phyloP scores from a whole-genome alignment of 2,113 vertebrate genomes.

The Zapornia atra region DNA sequence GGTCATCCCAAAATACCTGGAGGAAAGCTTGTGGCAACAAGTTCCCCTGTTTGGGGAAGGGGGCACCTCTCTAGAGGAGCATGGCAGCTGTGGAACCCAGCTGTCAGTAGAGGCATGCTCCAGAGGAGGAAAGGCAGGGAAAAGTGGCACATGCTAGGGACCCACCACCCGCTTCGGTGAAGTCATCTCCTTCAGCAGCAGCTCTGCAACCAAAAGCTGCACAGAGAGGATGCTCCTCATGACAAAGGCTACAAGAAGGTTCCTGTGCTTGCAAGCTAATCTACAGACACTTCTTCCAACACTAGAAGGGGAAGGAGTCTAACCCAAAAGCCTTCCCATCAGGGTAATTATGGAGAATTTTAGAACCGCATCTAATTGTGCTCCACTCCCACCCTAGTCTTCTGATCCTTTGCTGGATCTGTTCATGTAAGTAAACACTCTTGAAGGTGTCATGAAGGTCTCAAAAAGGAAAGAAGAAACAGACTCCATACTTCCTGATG shows the following conservation, averaged over 20 bases:
- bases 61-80: neutral
- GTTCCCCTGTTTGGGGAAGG: neutral
- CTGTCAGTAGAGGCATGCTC: neutral
- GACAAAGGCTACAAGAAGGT: neutral
- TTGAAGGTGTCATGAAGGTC: neutral
- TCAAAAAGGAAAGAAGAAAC: neutral
- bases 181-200: neutral
- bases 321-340: neutral
- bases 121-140: neutral
- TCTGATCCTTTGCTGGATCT: neutral
- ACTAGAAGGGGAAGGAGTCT: neutral
- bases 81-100: neutral
- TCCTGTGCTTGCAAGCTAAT: neutral
- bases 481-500: neutral
- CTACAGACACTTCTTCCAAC: neutral
- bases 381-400: neutral
- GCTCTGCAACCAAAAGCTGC: neutral
- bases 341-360: neutral
- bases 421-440: neutral
- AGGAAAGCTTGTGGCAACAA: neutral
- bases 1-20: neutral
- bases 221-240: neutral
- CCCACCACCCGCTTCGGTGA: neutral
- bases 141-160: rapidly evolving
- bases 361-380: neutral